Base-by-base conservation (phyloP, 2,113 vertebrate species). In the Capreolus pygargus region DNA sequence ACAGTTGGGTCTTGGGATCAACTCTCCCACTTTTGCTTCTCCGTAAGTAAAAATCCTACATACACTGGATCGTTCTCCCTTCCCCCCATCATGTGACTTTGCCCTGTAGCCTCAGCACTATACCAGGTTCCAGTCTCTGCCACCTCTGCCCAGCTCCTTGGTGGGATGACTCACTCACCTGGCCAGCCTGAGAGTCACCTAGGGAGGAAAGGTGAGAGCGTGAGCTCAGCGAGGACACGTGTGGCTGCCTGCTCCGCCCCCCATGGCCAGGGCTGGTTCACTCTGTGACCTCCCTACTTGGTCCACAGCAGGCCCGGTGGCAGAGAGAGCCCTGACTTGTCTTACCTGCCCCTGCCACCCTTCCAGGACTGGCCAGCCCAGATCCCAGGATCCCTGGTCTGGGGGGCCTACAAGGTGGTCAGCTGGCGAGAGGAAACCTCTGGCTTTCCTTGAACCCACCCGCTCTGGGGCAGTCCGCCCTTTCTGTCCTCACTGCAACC, bases 121-220 rank as follows among this genome's bases (percentile, higher is more conserved):
- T 45, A 11, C 81, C n/a, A 45, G 52, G 47, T 30, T 47, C 52
- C 19, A 0, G 36, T 43, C 58, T 87, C 30, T 39, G 33, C 55
- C 55, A 86, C 6, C n/a, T 45, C 43, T n/a, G n/a, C 64, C 89
- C n/a, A 47, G 0, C 11, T 91, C 36, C 86, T 27, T 64, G 17
- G 28, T 27, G 45, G 39, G 79, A 87, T 36, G 60, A 39, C 14
- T 87, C 95, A 98, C 98, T 98, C 60, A 99, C 99, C 98, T 98
- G 98, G 8, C 11, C 93, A 93, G 94, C 94, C 95, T 85, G 47
- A 96, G 98, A 90, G 89, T 97, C 98, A 96, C 98, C 99, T 99
- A 97, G 58, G 98, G 98, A 98, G 91, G 61, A 98, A 98, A 98
- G 47, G 96, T 28, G 27, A 95, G 52, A 97, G 30, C 12, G 3